phyloP scores from a whole-genome alignment of 2,797 vertebrate genomes.

The Serranus cabrilla region DNA sequence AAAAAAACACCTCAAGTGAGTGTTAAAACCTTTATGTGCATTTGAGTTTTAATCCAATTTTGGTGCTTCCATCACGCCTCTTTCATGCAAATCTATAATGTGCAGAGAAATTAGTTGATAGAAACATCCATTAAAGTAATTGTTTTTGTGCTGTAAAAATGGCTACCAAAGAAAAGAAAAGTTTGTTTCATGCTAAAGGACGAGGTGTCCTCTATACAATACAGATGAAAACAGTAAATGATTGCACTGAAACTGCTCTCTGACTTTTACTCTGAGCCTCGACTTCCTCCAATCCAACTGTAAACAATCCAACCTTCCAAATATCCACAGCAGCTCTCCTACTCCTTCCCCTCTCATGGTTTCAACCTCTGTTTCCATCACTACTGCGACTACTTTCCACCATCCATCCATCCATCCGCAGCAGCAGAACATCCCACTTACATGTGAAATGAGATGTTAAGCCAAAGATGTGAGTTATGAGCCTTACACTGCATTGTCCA shows the following conservation, averaged over 20 bases:
- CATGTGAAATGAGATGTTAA: slow-evolving; percentile 73
- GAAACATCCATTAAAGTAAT: no score
- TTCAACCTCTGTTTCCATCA: slow-evolving; percentile 23
- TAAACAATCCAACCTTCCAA: slow-evolving; percentile 31
- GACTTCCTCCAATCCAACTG: slow-evolving; percentile 36
- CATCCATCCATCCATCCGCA: slow-evolving; percentile 30
- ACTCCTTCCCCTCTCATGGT: background rate
- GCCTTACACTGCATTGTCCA: slow-evolving; percentile 53
- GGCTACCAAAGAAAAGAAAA: no score
- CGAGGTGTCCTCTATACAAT: no score
- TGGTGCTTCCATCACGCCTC: no score
- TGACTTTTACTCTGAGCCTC: slow-evolving; percentile 45
- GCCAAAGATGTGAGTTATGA: slow-evolving; percentile 63
- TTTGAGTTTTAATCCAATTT: no score
- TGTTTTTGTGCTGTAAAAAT: no score
- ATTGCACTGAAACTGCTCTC: background rate
- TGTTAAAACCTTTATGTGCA: no score
- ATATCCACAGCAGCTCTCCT: slow-evolving; percentile 28
- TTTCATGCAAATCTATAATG: no score
- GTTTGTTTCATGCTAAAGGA: no score
- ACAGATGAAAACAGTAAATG: no score
- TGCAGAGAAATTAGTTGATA: no score
- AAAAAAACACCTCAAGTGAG: no score
- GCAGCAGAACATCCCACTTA: slow-evolving; percentile 54
- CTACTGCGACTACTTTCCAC: slow-evolving; percentile 12